phyloP scores from a whole-genome alignment of 2,113 vertebrate genomes.

The Sminthopsis crassicaudata region DNA sequence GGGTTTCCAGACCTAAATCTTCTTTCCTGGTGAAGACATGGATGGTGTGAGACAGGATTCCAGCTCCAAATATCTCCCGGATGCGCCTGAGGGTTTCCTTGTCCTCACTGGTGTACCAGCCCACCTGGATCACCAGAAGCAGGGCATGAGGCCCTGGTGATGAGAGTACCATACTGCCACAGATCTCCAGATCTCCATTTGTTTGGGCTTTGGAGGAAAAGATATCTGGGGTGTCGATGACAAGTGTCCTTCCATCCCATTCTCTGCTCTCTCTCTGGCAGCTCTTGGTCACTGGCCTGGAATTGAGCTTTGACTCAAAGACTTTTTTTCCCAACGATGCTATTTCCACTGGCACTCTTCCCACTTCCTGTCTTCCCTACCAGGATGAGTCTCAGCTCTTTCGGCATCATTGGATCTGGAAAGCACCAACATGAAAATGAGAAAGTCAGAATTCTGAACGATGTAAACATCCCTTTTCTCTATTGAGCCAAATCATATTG shows the following conservation, averaged over 20 bases:
- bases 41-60: slow-evolving; percentile 51
- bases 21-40: slow-evolving; percentile 65
- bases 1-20: neutral
- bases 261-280: neutral
- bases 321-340: slow-evolving; percentile 40
- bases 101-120: slow-evolving; percentile 46
- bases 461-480: accelerated
- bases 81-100: neutral
- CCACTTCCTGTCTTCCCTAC: slow-evolving; percentile 59
- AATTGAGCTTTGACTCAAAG: slow-evolving; percentile 30
- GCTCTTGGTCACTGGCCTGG: neutral
- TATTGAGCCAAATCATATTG: neutral
- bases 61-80: slow-evolving; percentile 6
- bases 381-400: slow-evolving; percentile 47
- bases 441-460: neutral
- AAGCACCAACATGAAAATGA: neutral
- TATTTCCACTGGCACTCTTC: slow-evolving; percentile 65
- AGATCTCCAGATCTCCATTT: accelerated
- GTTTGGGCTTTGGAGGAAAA: neutral
- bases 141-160: neutral
- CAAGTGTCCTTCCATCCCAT: slow-evolving; percentile 38
- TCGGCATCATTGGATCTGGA: neutral
- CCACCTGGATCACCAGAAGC: slow-evolving; percentile 58
- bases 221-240: slow-evolving; percentile 62
- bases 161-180: neutral